Base-by-base conservation (phyloP, 2,113 vertebrate species). In the Oenanthe melanoleuca region DNA sequence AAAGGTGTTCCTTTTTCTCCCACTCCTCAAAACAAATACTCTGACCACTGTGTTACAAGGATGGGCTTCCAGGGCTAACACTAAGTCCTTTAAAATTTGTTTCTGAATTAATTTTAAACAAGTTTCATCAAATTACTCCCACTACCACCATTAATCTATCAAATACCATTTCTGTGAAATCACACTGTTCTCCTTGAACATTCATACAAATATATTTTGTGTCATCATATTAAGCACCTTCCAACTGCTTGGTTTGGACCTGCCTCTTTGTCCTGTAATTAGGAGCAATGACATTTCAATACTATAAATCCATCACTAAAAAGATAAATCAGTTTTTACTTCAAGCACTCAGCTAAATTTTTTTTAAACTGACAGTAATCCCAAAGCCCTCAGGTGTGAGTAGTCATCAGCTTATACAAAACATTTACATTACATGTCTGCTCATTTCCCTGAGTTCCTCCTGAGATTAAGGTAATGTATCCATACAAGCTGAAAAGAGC, bases 321-420 rank as follows among this genome's bases (percentile, higher is more conserved):
- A 84, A 15, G 11, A 12, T 71, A 75, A 88, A 37, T 57, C 74
- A 79, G 34, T 13, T 74, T 84, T 91, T 67, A 50, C 31, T 74
- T 63, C 37, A 77, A 75, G 40, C 6, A 50, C 18, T 79, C 22
- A 24, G 38, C 29, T 71, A 44, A 8, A 28, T 34, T 83, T 88
- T 88, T 88, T 90, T 63, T 29, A 12, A 88, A 79, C 28, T 83
- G 75, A 67, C 53, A 65, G 37, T 64, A 71, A 79, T 75, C 49
- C 81, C 44, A 71, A 87, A 91, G 70, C 57, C 73, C 82, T 91
- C 73, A 40, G 56, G 65, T 81, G 15, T 5, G 44, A 67, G 65
- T 13, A 84, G 78, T 81, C 44, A 82, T 56, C 70, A 79, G 8
- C 15, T 89, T 81, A 79, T 52, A 56, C 74, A 81, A 92, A 31